A percentile compares a stretch with the other conserved stretches of the same genome.
Evolutionary conservation across 2,888 invertebrate genomes (phyloP).

Genomic region (Malacosoma neustria): DNA sequence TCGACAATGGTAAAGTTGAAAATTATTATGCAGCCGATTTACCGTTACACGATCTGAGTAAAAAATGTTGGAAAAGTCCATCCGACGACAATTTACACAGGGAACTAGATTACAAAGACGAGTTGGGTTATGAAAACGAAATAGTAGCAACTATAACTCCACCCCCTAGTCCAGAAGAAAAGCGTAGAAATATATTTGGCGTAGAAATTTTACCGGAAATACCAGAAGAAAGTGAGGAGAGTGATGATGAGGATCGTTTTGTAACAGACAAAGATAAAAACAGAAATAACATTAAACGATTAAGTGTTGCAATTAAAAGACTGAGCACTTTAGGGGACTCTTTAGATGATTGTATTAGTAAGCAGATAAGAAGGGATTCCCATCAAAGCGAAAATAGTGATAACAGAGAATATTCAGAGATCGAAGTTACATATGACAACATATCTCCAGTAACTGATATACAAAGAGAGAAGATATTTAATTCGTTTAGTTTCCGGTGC

Average conservation of each 20-base stretch:
- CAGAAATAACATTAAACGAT: constrained; percentile 38
- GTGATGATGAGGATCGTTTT: constrained; percentile 31
- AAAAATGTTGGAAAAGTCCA: constrained; percentile 65
- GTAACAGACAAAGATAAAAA: constrained; percentile 21
- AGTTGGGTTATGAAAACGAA: constrained; percentile 26
- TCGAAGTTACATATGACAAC: constrained; percentile 58
- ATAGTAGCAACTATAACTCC: constrained; percentile 47
- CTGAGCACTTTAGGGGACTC: constrained; percentile 67
- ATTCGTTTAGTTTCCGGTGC: constrained; percentile 59
- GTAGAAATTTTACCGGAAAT: constrained; percentile 71
- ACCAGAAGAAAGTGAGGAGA: constrained; percentile 66
- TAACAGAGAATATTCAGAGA: constrained; percentile 43
- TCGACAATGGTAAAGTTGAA: constrained; percentile 40
- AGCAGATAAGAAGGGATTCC: constrained; percentile 54
- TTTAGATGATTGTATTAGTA: constrained; percentile 62
- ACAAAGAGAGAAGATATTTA: constrained; percentile 57
- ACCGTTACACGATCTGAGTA: constrained; percentile 53
- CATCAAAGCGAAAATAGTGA: constrained; percentile 32
- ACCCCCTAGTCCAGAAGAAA: constrained; percentile 63
- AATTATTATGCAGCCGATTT: constrained; percentile 47
- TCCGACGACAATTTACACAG: constrained; percentile 52
- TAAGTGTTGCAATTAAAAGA: constrained; percentile 64
- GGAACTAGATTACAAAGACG: constrained; percentile 31
- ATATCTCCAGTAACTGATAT: constrained; percentile 59
- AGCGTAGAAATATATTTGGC: constrained; percentile 59